Percentiles rank a stretch among this genome's conserved stretches.
Conservation (phyloP, 2,113 vertebrate genomes). For the Pteruthius melanotis region DNA sequence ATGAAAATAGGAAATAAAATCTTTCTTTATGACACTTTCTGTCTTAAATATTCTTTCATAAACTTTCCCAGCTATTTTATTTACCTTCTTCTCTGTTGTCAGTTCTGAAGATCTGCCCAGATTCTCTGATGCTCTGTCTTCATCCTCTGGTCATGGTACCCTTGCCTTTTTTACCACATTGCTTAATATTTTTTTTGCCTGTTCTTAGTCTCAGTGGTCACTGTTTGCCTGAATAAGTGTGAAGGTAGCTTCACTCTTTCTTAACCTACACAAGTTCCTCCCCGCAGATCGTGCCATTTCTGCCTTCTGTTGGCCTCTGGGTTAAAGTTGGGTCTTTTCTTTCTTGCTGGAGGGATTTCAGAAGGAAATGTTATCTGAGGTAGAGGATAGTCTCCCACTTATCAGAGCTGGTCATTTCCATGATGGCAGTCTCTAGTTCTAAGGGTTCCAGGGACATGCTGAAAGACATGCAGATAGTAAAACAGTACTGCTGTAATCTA, state of each 20-base stretch:
- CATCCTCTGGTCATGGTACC: not conserved
- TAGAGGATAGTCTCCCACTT: not conserved
- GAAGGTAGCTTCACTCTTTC: not conserved
- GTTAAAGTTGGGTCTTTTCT: not conserved
- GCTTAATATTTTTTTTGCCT: not conserved
- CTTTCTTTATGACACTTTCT: not conserved
- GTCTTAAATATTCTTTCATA: not conserved
- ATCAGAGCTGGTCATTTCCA: rapidly evolving
- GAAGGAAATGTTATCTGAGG: not conserved
- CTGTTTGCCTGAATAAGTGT: not conserved
- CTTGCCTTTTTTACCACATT: not conserved
- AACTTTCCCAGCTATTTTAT: not conserved
- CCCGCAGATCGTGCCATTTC: not conserved
- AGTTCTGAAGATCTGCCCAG: not conserved
- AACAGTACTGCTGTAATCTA: not conserved
- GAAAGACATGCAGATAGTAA: not conserved
- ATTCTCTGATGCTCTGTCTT: not conserved
- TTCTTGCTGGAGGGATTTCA: not conserved
- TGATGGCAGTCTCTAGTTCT: not conserved
- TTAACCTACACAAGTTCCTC: not conserved
- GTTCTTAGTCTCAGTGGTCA: not conserved
- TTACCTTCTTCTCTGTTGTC: not conserved
- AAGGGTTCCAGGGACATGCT: not conserved
- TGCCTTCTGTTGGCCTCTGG: not conserved
- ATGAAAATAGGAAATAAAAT: not conserved